phyloP scores from a whole-genome alignment of 1,140 invertebrate genomes.

The Hycleus phaleratus region DNA sequence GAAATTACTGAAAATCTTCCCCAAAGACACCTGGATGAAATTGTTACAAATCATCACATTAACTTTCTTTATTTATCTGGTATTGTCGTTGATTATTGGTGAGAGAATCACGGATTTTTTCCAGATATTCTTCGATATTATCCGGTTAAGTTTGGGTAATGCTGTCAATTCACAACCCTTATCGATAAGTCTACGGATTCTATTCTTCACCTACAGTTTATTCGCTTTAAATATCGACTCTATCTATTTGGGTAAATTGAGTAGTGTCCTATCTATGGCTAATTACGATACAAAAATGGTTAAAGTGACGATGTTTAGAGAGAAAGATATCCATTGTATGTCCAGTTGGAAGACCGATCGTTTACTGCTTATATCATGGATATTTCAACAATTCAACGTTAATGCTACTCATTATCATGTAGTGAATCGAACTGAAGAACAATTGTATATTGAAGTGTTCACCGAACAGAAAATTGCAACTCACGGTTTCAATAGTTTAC shows the following conservation, averaged over 20 bases:
- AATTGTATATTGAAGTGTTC: neutral
- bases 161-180: neutral
- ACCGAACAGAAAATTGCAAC: neutral
- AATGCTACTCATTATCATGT: neutral
- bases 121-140: neutral
- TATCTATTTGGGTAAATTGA: conserved; percentile 7
- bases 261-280: neutral
- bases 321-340: neutral
- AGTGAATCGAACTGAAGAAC: neutral
- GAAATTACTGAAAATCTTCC: conserved; percentile 2
- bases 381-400: neutral
- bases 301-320: too few relatives aligned
- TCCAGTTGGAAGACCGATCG: neutral
- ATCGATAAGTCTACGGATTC: neutral
- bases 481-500: neutral
- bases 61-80: neutral
- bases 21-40: neutral
- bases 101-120: neutral
- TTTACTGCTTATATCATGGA: neutral
- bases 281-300: too few relatives aligned
- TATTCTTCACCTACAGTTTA: neutral
- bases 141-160: neutral
- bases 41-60: neutral
- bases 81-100: neutral
- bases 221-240: conserved; percentile 2